Percentiles rank a stretch among this genome's conserved stretches.
These are phyloP conservation scores for Tetanocera ferruginea DNA, from an alignment of 2,888 invertebrate species.

Conservation along the genomic window DNA sequence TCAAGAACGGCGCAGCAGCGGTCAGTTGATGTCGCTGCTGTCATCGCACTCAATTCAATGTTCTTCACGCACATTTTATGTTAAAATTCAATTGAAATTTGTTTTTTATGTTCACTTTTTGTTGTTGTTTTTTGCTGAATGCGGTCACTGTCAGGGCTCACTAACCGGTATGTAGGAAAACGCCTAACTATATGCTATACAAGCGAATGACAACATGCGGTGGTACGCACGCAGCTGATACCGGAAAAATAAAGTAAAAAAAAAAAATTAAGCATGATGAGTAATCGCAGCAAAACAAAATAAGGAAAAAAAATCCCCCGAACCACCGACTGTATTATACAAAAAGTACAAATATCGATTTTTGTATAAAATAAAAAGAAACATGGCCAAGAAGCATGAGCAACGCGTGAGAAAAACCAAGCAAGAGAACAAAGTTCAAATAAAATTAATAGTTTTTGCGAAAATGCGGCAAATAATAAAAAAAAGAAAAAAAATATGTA, in stretches of 20 bases:
- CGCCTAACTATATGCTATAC: slow-evolving; percentile 6
- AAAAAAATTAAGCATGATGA: not conserved
- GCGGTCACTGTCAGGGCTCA: slow-evolving; percentile 27
- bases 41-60: not conserved
- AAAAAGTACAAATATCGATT: slow-evolving; percentile 29
- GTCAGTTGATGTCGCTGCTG: not conserved
- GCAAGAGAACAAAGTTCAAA: not conserved
- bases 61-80: not conserved
- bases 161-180: not conserved
- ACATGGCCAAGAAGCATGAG: not conserved
- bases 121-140: not conserved
- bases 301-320: not conserved
- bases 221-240: slow-evolving; percentile 16
- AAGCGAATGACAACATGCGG: slow-evolving; percentile 11
- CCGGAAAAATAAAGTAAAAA: not conserved
- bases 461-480: not conserved
- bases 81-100: not conserved
- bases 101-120: not conserved
- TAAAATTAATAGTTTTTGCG: slow-evolving; percentile 15
- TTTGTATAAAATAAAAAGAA: not conserved
- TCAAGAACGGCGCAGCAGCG: not conserved
- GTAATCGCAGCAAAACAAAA: slow-evolving; percentile 6
- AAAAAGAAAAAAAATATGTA: not conserved
- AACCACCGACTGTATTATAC: not conserved
- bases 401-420: not conserved